Evolutionary conservation across 1,140 invertebrate species (phyloP).

Genomic region (Teleopsis dalmanni): DNA sequence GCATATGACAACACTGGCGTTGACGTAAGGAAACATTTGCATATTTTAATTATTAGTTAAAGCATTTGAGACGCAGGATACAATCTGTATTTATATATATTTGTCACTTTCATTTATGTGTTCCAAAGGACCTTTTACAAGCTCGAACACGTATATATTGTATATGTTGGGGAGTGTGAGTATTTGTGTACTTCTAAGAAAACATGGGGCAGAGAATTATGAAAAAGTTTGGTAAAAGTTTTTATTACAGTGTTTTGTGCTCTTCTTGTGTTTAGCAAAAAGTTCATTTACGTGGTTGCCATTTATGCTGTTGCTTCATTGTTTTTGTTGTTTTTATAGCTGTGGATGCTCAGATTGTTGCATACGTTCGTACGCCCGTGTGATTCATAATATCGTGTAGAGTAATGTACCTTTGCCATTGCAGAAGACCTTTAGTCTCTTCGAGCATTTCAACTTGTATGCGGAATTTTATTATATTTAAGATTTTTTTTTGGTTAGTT

Average conservation of each 20-base stretch:
- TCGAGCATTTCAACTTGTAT: neutral
- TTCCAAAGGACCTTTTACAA: too few relatives aligned
- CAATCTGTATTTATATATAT: neutral
- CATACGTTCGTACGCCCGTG: neutral
- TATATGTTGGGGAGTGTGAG: too few relatives aligned
- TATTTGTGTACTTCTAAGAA: too few relatives aligned
- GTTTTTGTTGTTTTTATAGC: neutral
- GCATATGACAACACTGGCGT: neutral
- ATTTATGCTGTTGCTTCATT: conserved; percentile 1
- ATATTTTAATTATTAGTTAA: conserved; percentile 8
- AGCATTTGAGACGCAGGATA: neutral
- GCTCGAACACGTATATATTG: neutral
- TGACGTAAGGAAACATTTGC: conserved; percentile 8
- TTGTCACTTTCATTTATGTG: neutral
- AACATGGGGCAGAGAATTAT: too few relatives aligned
- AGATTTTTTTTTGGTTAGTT: neutral
- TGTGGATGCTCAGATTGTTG: neutral
- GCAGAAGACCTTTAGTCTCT: conserved; percentile 1
- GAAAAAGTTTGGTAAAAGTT: neutral
- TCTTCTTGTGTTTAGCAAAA: neutral
- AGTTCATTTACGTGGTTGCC: neutral
- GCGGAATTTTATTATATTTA: neutral
- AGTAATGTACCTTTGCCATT: conserved; percentile 8
- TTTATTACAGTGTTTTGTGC: neutral
- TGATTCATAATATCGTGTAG: neutral